Evolutionary conservation across 2,113 vertebrate species (phyloP).

Genomic region (Nothobranchius kuhntae): DNA sequence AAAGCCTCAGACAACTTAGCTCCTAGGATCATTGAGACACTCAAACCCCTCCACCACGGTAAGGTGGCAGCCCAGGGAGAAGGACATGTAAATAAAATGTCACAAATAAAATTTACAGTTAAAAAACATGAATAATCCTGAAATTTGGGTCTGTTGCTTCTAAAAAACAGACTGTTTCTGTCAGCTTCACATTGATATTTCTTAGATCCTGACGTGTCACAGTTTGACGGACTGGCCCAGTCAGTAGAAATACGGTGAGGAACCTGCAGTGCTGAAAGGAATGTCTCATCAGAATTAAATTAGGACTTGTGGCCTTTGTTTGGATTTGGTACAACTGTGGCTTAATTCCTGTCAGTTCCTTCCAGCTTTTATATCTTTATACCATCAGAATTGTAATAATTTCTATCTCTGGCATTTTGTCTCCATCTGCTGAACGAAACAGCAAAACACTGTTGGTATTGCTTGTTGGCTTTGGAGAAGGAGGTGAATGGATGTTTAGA

Average conservation of each 20-base stretch:
- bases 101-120: no score
- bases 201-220: not conserved
- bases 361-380: not conserved
- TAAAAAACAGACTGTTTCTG: not conserved
- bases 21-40: no score
- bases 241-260: constrained; percentile 8
- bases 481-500: not conserved
- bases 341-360: constrained; percentile 1
- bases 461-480: no score
- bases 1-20: no score
- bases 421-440: constrained; percentile 60
- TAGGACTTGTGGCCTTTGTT: constrained; percentile 27
- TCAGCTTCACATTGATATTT: constrained; percentile 9
- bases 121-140: no score
- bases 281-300: constrained; percentile 31
- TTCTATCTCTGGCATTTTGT: constrained; percentile 22
- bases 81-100: no score
- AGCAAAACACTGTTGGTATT: constrained; percentile 3
- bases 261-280: constrained; percentile 23
- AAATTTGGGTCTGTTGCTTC: no score
- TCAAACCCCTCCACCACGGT: no score
- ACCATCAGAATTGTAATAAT: not conserved
- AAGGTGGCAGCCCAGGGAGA: no score
- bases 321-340: constrained; percentile 13
- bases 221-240: constrained; percentile 3